Conservation (phyloP, 2,888 invertebrate species). For the Horisme vitalbata region DNA sequence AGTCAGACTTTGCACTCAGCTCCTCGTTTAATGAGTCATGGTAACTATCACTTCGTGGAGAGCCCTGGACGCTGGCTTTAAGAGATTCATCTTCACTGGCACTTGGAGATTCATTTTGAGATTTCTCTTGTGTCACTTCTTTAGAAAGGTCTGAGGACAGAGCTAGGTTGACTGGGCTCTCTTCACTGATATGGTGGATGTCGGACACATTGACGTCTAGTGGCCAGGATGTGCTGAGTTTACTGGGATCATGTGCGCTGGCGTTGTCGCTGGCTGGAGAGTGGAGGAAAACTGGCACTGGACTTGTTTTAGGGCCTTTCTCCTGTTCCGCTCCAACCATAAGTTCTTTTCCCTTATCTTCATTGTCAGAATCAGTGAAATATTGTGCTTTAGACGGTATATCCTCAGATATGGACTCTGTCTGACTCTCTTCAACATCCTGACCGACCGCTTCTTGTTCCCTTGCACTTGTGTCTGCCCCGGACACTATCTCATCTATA, state of each 20-base stretch:
- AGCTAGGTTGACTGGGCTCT: constrained; percentile 68
- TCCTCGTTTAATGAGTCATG: constrained; percentile 69
- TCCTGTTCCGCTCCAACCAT: constrained; percentile 46
- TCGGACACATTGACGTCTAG: constrained; percentile 61
- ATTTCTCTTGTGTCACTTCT: constrained; percentile 47
- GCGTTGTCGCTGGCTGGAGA: constrained; percentile 52
- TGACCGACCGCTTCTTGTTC: constrained; percentile 35
- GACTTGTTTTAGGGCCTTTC: constrained; percentile 46
- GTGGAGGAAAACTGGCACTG: constrained; percentile 43
- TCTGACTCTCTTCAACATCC: constrained; percentile 55
- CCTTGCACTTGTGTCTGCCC: constrained; percentile 44
- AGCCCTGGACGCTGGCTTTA: constrained; percentile 42
- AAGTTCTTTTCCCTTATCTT: constrained; percentile 43
- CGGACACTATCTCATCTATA: constrained; percentile 48
- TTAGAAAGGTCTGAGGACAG: constrained; percentile 63
- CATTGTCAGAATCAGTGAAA: constrained; percentile 59
- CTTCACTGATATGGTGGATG: constrained; percentile 64
- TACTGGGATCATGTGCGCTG: constrained; percentile 53
- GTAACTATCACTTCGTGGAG: constrained; percentile 60
- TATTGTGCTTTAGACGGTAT: constrained; percentile 67
- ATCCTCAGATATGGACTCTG: constrained; percentile 74
- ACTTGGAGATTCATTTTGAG: constrained; percentile 35
- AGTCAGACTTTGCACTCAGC: constrained; percentile 43
- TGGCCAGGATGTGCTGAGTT: constrained; percentile 63
- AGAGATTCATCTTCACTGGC: constrained; percentile 33